Percentiles rank a stretch among this genome's conserved stretches.
These are phyloP conservation scores for Lagopus muta DNA, from an alignment of 2,113 vertebrate species.

Conservation along the genomic window DNA sequence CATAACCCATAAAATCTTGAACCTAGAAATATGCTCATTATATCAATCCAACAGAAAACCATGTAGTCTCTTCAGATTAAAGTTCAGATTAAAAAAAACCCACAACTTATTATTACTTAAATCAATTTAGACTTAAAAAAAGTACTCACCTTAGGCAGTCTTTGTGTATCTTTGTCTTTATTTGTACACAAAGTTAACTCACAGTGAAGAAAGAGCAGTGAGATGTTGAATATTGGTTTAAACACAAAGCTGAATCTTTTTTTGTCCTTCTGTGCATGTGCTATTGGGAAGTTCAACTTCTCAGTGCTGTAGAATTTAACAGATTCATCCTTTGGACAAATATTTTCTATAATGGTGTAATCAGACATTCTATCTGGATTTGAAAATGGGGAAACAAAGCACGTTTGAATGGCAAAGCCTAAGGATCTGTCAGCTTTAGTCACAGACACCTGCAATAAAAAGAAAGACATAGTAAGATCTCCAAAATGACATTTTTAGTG, in stretches of 20 bases:
- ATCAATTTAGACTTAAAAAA: neutral
- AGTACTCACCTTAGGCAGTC: slow-evolving; percentile 83
- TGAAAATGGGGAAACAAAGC: slow-evolving; percentile 87
- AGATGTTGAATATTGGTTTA: slow-evolving; percentile 84
- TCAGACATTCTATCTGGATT: slow-evolving; percentile 80
- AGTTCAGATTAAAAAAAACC: neutral
- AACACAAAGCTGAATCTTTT: slow-evolving; percentile 93
- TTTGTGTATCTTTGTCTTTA: slow-evolving; percentile 62
- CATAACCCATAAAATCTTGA: slow-evolving; percentile 18
- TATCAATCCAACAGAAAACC: neutral
- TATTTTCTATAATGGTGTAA: slow-evolving; percentile 91
- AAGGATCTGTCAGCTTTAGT: slow-evolving; percentile 85
- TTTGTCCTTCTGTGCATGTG: slow-evolving; percentile 76
- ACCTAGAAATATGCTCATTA: neutral
- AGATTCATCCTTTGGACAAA: slow-evolving; percentile 92
- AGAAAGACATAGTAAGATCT: slow-evolving; percentile 28
- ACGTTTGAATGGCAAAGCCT: slow-evolving; percentile 90
- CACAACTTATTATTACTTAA: neutral
- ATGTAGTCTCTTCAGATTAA: neutral
- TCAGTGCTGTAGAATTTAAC: slow-evolving; percentile 81
- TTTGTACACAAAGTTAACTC: slow-evolving; percentile 89
- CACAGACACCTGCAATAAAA: slow-evolving; percentile 83
- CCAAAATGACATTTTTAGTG: slow-evolving; percentile 21
- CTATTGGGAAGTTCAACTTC: slow-evolving; percentile 71
- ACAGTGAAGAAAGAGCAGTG: slow-evolving; percentile 92